These are phyloP conservation scores for Colletes collaris DNA, from an alignment of 2,888 invertebrate species.

Conservation along the genomic window DNA sequence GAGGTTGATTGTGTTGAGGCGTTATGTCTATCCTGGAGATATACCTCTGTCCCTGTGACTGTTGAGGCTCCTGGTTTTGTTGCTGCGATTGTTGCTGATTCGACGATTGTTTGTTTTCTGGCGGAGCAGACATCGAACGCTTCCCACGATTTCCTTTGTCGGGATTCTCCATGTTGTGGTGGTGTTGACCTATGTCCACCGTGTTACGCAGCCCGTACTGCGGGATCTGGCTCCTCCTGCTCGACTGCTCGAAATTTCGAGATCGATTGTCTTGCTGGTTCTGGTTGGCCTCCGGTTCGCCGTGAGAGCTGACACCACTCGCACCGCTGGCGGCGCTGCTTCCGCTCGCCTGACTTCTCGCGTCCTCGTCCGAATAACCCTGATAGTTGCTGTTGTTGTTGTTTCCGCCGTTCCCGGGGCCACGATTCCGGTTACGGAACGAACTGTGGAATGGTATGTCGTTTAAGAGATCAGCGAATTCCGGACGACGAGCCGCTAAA, in stretches of 20 bases:
- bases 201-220: conserved; percentile 91
- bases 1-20: conserved; percentile 80
- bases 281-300: conserved; percentile 69
- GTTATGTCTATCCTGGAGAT: conserved; percentile 79
- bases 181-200: conserved; percentile 90
- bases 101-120: conserved; percentile 84
- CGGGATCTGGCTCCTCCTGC: conserved; percentile 83
- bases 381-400: conserved; percentile 63
- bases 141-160: conserved; percentile 85
- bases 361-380: conserved; percentile 78
- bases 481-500: conserved; percentile 89
- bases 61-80: conserved; percentile 53
- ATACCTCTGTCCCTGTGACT: conserved; percentile 74
- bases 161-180: conserved; percentile 85
- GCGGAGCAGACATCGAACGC: conserved; percentile 92
- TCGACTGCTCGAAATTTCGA: conserved; percentile 46
- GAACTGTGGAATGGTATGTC: conserved; percentile 76
- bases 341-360: conserved; percentile 79
- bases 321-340: conserved; percentile 78
- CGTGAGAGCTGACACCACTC: conserved; percentile 77
- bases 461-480: conserved; percentile 88
- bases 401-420: conserved; percentile 67
- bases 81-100: conserved; percentile 51
- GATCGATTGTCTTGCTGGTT: conserved; percentile 24
- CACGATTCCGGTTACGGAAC: conserved; percentile 72